Evolutionary conservation across 2,888 invertebrate genomes (phyloP), one percentile per base, ranked within the genome.

Genomic region (Tachystola acroxantha): DNA sequence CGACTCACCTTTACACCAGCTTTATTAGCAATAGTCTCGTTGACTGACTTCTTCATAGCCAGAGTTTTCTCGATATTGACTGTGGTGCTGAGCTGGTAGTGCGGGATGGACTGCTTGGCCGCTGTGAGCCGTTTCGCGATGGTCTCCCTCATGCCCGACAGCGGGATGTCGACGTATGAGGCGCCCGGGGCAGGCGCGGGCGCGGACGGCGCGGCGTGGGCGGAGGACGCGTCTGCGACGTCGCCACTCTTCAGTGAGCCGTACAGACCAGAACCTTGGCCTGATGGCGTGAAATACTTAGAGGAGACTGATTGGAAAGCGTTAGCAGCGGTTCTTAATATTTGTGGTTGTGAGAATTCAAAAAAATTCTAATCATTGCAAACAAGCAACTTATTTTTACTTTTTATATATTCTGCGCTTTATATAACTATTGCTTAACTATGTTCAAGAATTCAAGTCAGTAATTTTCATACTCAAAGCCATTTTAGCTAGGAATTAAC

Each of bases 21-120:
- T 10, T 10, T 7, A 47, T 47, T 95, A 93, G 66, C 93, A 42
- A 95, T 76, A 57, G 90, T 88, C 37, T 93, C 93, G 64, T 98
- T 98, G 45, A 96, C 89, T 42, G 90, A 88, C 52, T 91, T 89
- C 42, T 97, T 89, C 66, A 97, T 84, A 60, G 90, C 89, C 36
- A 97, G 85, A 69, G 91, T 88, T 59, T 90, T 91, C 64, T 98
- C 97, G 58, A 99, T 91, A 60, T 93, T 91, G 39, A 97, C 89
- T 37, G 98, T 97, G 27, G 93, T 89, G 0, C 94, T 91, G 1
- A 99, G 88, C 75, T 99, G 99, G 77, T 99, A 99, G 76, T 99
- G 99, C 3, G 99, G 99, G 65, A 99, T 96, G 32, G 92, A 93
- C 73, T 94, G 93, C 80, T 99, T 99, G 22, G 98, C 96, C 59